Percentiles rank a stretch among this genome's conserved stretches.
Conservation (phyloP, 2,797 vertebrate genomes). For the Fistularia commersonii region DNA sequence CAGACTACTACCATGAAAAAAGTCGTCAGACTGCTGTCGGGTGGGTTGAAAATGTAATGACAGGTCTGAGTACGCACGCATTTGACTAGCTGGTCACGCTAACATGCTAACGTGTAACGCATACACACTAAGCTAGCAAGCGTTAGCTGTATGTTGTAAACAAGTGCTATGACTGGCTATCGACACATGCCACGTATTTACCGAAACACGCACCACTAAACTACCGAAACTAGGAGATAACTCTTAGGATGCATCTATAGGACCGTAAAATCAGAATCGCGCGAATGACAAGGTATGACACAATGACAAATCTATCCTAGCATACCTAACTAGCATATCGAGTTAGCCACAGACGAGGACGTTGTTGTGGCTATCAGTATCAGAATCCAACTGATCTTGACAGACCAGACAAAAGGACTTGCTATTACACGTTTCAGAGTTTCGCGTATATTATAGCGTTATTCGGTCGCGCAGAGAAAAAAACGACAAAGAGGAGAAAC, state of each 20-base stretch:
- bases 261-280: background rate
- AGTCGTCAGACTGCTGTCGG: background rate
- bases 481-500: background rate
- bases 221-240: slow-evolving; percentile 4
- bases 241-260: slow-evolving; percentile 1
- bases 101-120: slow-evolving; percentile 54
- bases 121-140: slow-evolving; percentile 37
- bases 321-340: slow-evolving; percentile 49
- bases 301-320: slow-evolving; percentile 48
- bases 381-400: slow-evolving; percentile 64
- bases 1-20: background rate
- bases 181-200: slow-evolving; percentile 45
- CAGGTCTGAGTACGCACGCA: slow-evolving; percentile 23
- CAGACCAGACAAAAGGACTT: slow-evolving; percentile 44
- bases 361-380: slow-evolving; percentile 61
- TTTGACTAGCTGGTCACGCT: slow-evolving; percentile 27
- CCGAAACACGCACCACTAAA: slow-evolving; percentile 14
- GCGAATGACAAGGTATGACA: slow-evolving; percentile 12
- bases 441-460: slow-evolving; percentile 1
- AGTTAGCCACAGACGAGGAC: slow-evolving; percentile 59
- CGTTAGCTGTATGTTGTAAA: slow-evolving; percentile 66
- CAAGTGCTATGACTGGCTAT: slow-evolving; percentile 46
- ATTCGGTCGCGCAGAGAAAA: slow-evolving; percentile 5
- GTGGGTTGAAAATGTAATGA: slow-evolving; percentile 15
- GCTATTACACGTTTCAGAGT: slow-evolving; percentile 33